Evolutionary conservation across 2,888 invertebrate species (phyloP), one percentile per base, ranked within the genome.

Genomic region (Drosophila colorata): DNA sequence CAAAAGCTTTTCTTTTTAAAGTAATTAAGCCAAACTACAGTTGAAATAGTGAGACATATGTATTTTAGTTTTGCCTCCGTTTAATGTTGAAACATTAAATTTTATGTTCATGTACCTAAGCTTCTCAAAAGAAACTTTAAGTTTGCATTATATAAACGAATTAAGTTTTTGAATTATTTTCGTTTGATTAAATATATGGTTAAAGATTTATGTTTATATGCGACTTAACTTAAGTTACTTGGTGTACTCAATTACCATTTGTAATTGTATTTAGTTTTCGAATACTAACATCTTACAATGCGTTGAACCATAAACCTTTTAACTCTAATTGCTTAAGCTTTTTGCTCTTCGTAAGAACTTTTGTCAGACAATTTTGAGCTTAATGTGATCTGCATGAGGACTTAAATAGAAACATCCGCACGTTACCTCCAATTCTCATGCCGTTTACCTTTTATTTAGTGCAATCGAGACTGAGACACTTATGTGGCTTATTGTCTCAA

Each of bases 401-500:
- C 16, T 31, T 1, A 11, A 11, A 11, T 14, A 25, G 1, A 16
- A 25, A 25, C 37, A 16, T 14, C 11, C 35, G 2, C 23, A 11
- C 25, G 13, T 25, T 8, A 41, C 35, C n/a, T 6, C 0, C 14
- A 6, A 7, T 33, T 13, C 20, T 25, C 16, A 8, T 25, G 25
- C 9, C 13, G 25, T 9, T 4, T 35, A 16, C 14, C 9, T 13
- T n/a, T 48, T 46, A 55, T 47, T 56, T 46, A 23, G 13, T 31
- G 28, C 28, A 37, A 46, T 64, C 16, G 64, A 64, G 47, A 43
- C 23, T 40, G 28, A 46, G 46, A 31, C 52, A 52, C 46, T 69
- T 51, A 57, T 23, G 37, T 25, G 51, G 43, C 57, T 67, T 49
- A 61, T 65, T 57, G 59, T 44, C 52, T 46, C 41, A 28, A 61